Evolutionary conservation across 35 echinoderm and acorn worm species (phyloP).

Genomic region (Lytechinus pictus): DNA sequence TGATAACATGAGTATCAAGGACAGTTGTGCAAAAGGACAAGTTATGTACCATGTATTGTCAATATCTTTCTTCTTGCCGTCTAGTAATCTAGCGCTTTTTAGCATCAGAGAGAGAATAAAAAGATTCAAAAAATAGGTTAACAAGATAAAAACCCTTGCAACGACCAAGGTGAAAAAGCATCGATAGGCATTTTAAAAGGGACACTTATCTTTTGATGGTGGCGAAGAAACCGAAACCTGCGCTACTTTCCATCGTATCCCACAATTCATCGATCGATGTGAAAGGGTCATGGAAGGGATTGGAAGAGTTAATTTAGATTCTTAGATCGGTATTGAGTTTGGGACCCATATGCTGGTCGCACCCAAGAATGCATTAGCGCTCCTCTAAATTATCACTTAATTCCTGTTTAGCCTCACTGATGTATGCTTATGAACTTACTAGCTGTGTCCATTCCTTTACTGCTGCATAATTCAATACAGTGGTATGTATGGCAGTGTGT

Average conservation of each 20-base stretch:
- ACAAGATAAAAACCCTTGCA: conserved; percentile 1
- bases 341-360: neutral
- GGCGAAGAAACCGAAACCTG: neutral
- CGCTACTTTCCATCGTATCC: neutral
- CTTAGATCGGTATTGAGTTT: conserved; percentile 1
- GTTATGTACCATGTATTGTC: neutral
- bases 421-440: conserved; percentile 36
- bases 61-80: neutral
- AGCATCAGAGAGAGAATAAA: neutral
- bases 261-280: neutral
- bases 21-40: neutral
- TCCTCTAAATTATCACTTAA: conserved; percentile 35
- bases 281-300: neutral
- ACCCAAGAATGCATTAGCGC: conserved; percentile 6
- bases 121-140: neutral
- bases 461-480: conserved; percentile 19
- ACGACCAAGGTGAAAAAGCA: neutral
- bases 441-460: neutral
- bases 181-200: conserved; percentile 18
- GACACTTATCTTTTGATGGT: conserved; percentile 12
- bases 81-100: neutral
- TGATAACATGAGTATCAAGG: neutral
- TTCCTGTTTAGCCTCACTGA: conserved; percentile 18
- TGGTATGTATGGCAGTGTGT: neutral
- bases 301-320: neutral